A percentile compares a stretch with the other conserved stretches of the same genome.
Evolutionary conservation across 2,797 vertebrate genomes (phyloP).

Genomic region (Xenopus petersii): DNA sequence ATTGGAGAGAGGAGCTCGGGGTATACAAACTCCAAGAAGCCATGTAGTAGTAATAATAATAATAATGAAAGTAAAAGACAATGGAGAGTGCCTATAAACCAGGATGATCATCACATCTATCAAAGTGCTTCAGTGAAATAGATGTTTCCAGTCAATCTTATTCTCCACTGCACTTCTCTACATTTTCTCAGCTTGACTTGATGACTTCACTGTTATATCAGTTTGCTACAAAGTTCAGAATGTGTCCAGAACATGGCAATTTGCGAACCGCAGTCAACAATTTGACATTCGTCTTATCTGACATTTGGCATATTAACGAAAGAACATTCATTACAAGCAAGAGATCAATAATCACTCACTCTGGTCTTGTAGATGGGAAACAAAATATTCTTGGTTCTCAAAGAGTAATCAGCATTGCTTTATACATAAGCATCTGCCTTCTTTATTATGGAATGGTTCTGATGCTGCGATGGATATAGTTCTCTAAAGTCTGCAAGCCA

Average conservation of each 20-base stretch:
- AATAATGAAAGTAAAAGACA: too few relatives aligned
- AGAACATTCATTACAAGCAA: slow-evolving; percentile 15
- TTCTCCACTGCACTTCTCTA: slow-evolving; percentile 4
- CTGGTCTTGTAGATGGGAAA: background rate
- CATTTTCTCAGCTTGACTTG: slow-evolving; percentile 31
- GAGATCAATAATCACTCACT: slow-evolving; percentile 19
- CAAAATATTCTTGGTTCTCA: background rate
- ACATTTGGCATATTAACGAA: slow-evolving; percentile 29
- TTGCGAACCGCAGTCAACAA: slow-evolving; percentile 21
- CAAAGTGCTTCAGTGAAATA: background rate
- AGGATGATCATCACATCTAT: background rate
- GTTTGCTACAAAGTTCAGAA: slow-evolving; percentile 3
- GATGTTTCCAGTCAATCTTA: slow-evolving; percentile 17
- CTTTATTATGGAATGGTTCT: background rate
- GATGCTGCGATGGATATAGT: background rate
- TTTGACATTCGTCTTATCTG: slow-evolving; percentile 17
- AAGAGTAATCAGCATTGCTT: slow-evolving; percentile 2
- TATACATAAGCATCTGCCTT: slow-evolving; percentile 3
- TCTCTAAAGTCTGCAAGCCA: background rate
- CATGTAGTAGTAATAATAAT: too few relatives aligned
- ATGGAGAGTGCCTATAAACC: too few relatives aligned
- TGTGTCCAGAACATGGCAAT: slow-evolving; percentile 26
- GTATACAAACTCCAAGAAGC: too few relatives aligned
- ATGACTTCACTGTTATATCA: slow-evolving; percentile 21
- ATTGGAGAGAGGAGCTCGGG: too few relatives aligned